Evolutionary conservation across 1,140 invertebrate genomes (phyloP).

Genomic region (Temnothorax curvispinosus): DNA sequence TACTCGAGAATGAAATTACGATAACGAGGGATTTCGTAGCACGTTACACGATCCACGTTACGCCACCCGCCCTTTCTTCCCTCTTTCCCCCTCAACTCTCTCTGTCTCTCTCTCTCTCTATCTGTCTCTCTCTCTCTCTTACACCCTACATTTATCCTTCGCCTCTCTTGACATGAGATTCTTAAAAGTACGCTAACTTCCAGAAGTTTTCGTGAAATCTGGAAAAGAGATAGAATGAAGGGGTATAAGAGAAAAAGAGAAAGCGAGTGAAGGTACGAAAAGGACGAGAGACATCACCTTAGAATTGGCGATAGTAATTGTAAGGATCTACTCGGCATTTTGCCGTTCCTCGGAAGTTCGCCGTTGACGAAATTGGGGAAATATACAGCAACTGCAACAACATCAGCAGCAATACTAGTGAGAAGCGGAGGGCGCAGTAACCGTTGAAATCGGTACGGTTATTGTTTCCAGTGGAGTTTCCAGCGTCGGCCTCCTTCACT

Average conservation of each 20-base stretch:
- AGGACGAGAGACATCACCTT: background rate
- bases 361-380: slow-evolving; percentile 39
- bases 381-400: slow-evolving; percentile 51
- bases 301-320: slow-evolving; percentile 55
- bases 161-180: slow-evolving; percentile 30
- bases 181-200: slow-evolving; percentile 47
- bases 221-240: slow-evolving; percentile 1
- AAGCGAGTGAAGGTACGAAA: background rate
- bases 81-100: background rate
- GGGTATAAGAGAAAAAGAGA: background rate
- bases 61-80: background rate
- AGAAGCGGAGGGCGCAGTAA: slow-evolving; percentile 37
- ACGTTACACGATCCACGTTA: slow-evolving; percentile 54
- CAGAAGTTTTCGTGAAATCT: slow-evolving; percentile 48
- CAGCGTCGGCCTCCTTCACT: slow-evolving; percentile 18
- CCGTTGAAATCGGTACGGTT: slow-evolving; percentile 47
- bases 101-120: background rate
- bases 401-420: slow-evolving; percentile 35
- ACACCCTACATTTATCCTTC: background rate
- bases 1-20: slow-evolving; percentile 67
- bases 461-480: slow-evolving; percentile 50
- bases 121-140: background rate
- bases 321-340: slow-evolving; percentile 39
- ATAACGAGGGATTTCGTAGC: slow-evolving; percentile 65
- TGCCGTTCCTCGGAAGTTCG: slow-evolving; percentile 38